Conservation (phyloP, 2,888 invertebrate genomes). For the Sarcophaga caerulescens region DNA sequence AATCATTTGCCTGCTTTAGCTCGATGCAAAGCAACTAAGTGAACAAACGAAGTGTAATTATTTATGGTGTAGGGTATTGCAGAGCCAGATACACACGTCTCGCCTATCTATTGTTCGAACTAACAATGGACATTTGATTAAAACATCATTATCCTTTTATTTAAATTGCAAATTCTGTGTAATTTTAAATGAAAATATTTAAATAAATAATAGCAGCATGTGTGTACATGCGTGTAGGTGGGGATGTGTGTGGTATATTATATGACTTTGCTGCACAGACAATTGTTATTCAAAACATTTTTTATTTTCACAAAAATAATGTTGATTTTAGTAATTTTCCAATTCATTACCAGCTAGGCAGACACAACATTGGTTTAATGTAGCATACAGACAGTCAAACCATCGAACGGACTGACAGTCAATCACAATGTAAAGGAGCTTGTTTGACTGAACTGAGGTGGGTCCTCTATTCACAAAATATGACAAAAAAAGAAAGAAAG, state of each 20-base stretch:
- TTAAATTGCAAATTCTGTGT: conserved; percentile 22
- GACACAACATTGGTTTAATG: neutral
- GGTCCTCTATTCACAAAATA: conserved; percentile 6
- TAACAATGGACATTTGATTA: conserved; percentile 33
- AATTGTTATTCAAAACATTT: conserved; percentile 60
- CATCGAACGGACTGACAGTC: neutral
- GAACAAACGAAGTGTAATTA: too few relatives aligned
- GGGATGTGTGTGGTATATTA: neutral
- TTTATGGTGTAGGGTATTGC: too few relatives aligned
- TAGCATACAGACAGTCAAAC: neutral
- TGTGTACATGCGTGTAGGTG: neutral
- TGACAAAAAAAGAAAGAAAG: neutral
- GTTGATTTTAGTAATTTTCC: conserved; percentile 52
- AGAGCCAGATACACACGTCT: neutral
- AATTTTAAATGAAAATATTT: conserved; percentile 9
- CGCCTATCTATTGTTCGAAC: neutral
- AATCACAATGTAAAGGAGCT: conserved; percentile 9
- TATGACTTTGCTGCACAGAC: neutral
- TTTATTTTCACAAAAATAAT: neutral
- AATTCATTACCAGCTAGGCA: conserved; percentile 35
- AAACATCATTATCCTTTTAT: conserved; percentile 46
- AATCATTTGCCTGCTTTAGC: too few relatives aligned
- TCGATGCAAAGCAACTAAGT: too few relatives aligned
- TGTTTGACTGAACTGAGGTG: conserved; percentile 23
- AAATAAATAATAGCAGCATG: neutral